Base-by-base conservation (phyloP, 1,140 invertebrate genomes). In the Cotesia typhae region DNA sequence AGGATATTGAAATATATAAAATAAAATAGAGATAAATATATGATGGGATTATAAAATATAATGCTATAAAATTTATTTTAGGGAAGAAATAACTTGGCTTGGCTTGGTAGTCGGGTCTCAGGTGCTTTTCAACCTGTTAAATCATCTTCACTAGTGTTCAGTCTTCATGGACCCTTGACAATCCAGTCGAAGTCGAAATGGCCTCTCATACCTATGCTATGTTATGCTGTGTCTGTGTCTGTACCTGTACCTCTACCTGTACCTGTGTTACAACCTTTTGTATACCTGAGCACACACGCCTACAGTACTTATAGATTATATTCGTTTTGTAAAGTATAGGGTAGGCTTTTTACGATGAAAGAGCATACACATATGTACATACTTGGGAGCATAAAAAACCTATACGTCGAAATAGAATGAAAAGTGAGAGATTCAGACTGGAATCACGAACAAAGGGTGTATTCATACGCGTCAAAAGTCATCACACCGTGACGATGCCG, bases 401-500 rank as follows among this genome's bases (percentile, higher is more conserved):
- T n/a, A 47, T 17, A 53, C 12, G 41, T n/a, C 4, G 51, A 28
- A 28, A 28, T 28, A 28, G 20, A 52, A 17, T 28, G 64, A 28
- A 67, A 64, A n/a, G 37, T 38, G 61, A 61, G 59, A 61, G 59
- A 28, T n/a, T 52, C 10, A 38, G 37, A 17, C 64, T 59, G 35
- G 59, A 57, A 37, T 64, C n/a, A 20, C 59, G 77, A 79, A 81
- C 80, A 81, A 81, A 81, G 78, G 80, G 77, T 73, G 76, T 79
- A 81, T 81, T 81, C 80, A 47, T 47, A 81, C 79, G 78, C 77
- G 77, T 81, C 79, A 80, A 71, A 79, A 80, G 79, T 81, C 79
- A 78, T 78, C 75, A 75, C 65, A 75, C 75, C 78, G 78, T 79
- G 75, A 79, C 77, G 75, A 68, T 74, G 72, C 75, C 75, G 75